Conservation (phyloP, 2,888 invertebrate species). For the Adelognathus sp. region DNA sequence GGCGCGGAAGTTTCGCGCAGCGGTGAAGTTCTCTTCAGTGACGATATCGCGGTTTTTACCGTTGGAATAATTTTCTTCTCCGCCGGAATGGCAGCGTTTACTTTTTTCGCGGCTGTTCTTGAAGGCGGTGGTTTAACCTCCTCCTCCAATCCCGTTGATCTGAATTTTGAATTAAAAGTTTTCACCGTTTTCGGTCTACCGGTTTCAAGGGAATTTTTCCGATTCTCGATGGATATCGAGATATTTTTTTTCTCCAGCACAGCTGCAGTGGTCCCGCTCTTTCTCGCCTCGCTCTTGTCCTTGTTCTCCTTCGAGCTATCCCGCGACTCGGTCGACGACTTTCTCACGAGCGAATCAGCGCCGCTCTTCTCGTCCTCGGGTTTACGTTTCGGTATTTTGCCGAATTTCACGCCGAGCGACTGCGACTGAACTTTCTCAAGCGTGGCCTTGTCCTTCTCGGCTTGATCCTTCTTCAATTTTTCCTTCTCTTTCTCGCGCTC, state of each 20-base stretch:
- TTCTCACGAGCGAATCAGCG: conserved; percentile 68
- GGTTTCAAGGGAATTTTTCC: conserved; percentile 85
- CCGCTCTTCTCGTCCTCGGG: conserved; percentile 79
- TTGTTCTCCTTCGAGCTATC: conserved; percentile 78
- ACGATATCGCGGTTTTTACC: conserved; percentile 80
- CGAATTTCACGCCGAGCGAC: conserved; percentile 87
- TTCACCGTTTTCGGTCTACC: conserved; percentile 94
- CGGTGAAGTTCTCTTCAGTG: conserved; percentile 81
- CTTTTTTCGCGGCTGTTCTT: conserved; percentile 86
- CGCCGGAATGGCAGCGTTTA: conserved; percentile 73
- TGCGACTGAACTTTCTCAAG: conserved; percentile 86
- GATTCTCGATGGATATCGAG: conserved; percentile 91
- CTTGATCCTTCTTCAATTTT: conserved; percentile 81
- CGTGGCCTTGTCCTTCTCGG: conserved; percentile 87
- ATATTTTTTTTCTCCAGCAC: conserved; percentile 85
- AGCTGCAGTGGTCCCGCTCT: conserved; percentile 60
- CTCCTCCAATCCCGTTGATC: conserved; percentile 95
- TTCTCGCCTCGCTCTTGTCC: conserved; percentile 77
- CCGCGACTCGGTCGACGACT: conserved; percentile 76
- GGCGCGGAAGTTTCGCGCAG: conserved; percentile 81
- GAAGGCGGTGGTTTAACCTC: conserved; percentile 94
- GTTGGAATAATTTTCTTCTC: conserved; percentile 79
- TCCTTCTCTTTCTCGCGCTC: conserved; percentile 82
- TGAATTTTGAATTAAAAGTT: conserved; percentile 94
- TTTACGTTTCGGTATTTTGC: conserved; percentile 90